These are phyloP conservation scores for Pollenia amentaria DNA, from an alignment of 2,888 invertebrate genomes.

Conservation along the genomic window DNA sequence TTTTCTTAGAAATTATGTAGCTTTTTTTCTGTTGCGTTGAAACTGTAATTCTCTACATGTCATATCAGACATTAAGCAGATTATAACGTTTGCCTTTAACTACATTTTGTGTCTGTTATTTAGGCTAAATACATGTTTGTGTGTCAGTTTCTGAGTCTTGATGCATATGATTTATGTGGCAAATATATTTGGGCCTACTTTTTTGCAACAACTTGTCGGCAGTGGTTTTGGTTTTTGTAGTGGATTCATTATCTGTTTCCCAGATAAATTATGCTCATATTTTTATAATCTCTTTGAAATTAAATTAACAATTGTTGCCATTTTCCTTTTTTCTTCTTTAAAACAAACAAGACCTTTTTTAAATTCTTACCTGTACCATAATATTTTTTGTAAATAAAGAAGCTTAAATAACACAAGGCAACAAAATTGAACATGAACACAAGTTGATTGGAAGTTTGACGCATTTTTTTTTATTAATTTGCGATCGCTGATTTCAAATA, in stretches of 20 bases:
- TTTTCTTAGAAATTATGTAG: background rate
- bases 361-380: too few relatives aligned
- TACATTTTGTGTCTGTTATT: slow-evolving; percentile 9
- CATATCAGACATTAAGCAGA: slow-evolving; percentile 60
- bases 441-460: too few relatives aligned
- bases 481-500: too few relatives aligned
- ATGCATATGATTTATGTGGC: background rate
- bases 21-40: background rate
- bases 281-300: too few relatives aligned
- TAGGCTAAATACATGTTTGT: background rate
- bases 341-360: too few relatives aligned
- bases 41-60: slow-evolving; percentile 50
- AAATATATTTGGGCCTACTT: background rate
- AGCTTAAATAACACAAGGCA: too few relatives aligned
- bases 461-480: too few relatives aligned
- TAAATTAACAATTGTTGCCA: too few relatives aligned
- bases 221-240: background rate
- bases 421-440: too few relatives aligned
- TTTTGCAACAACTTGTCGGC: background rate
- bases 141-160: background rate
- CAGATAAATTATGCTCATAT: too few relatives aligned
- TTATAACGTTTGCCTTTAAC: slow-evolving; percentile 41
- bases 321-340: too few relatives aligned
- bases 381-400: too few relatives aligned
- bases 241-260: background rate